Evolutionary conservation across 2,113 vertebrate genomes (phyloP).

Genomic region (Dolichallabes microphthalmus): DNA sequence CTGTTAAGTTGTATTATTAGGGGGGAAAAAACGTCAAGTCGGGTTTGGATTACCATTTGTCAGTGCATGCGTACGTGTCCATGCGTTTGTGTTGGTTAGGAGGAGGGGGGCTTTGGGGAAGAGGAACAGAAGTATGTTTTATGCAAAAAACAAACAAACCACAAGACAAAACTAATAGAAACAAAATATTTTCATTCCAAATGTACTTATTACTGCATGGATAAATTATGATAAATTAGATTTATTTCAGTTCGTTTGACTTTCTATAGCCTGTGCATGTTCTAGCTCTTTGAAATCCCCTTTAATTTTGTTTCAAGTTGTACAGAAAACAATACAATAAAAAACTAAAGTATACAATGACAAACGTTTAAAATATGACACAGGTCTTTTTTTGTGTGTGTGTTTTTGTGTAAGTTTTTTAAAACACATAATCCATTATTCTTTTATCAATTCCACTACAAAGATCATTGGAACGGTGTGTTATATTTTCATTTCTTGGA

Average conservation of each 20-base stretch:
- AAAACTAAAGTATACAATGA: background rate
- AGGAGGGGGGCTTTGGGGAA: background rate
- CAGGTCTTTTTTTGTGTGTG: background rate
- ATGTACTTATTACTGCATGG: background rate
- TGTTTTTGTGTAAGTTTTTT: background rate
- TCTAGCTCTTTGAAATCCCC: background rate
- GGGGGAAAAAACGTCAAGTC: background rate
- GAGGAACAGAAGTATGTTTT: background rate
- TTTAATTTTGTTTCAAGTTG: background rate
- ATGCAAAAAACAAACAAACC: background rate
- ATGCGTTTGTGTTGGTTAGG: background rate
- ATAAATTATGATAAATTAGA: background rate
- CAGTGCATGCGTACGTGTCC: background rate
- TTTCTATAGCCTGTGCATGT: background rate
- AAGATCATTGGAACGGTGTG: background rate
- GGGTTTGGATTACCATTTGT: background rate
- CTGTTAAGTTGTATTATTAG: background rate
- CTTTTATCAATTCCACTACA: background rate
- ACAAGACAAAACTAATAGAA: background rate
- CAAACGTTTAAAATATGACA: background rate
- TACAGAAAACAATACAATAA: background rate
- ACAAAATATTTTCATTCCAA: background rate
- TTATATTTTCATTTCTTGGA: slow-evolving; percentile 8
- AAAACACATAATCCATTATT: background rate
- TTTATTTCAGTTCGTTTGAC: background rate